Evolutionary conservation across 2,113 vertebrate genomes (phyloP).

Genomic region (Spea multiplicata): DNA sequence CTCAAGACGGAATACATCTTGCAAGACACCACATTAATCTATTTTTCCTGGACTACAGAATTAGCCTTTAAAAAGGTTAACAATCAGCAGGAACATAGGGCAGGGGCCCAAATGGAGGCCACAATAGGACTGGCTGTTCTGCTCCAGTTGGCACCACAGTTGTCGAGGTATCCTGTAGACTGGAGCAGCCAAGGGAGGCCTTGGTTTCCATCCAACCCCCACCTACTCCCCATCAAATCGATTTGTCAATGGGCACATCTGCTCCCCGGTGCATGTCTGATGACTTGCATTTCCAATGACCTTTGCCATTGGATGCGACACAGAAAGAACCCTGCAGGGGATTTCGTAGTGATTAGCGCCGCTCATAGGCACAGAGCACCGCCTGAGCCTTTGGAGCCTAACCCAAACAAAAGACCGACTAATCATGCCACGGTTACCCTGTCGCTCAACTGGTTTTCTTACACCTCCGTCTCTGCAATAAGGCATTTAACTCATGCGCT

Average conservation of each 20-base stretch:
- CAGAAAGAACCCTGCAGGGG: slow-evolving; percentile 29
- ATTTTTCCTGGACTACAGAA: slow-evolving; percentile 18
- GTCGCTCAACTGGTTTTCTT: neutral
- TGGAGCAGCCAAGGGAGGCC: neutral
- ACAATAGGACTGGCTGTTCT: slow-evolving; percentile 33
- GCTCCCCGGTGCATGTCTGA: slow-evolving; percentile 31
- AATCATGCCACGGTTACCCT: slow-evolving; percentile 12
- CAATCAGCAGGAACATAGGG: slow-evolving; percentile 22
- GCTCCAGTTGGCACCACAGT: slow-evolving; percentile 26
- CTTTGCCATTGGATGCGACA: slow-evolving; percentile 40
- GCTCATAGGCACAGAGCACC: neutral
- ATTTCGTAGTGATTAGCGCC: slow-evolving; percentile 26
- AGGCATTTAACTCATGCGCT: neutral
- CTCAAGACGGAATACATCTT: too few species aligned
- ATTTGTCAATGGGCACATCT: slow-evolving; percentile 47
- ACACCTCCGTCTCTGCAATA: neutral
- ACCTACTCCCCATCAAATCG: slow-evolving; percentile 24
- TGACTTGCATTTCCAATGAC: slow-evolving; percentile 36
- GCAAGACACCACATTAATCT: too few species aligned
- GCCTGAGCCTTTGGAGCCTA: slow-evolving; percentile 24
- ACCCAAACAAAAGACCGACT: slow-evolving; percentile 23
- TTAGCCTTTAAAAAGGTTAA: slow-evolving; percentile 19
- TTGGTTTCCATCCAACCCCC: slow-evolving; percentile 1
- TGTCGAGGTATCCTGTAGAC: slow-evolving; percentile 29
- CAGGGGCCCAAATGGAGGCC: neutral